Conservation (phyloP, 2,113 vertebrate genomes). For the Ophiodon elongatus region DNA sequence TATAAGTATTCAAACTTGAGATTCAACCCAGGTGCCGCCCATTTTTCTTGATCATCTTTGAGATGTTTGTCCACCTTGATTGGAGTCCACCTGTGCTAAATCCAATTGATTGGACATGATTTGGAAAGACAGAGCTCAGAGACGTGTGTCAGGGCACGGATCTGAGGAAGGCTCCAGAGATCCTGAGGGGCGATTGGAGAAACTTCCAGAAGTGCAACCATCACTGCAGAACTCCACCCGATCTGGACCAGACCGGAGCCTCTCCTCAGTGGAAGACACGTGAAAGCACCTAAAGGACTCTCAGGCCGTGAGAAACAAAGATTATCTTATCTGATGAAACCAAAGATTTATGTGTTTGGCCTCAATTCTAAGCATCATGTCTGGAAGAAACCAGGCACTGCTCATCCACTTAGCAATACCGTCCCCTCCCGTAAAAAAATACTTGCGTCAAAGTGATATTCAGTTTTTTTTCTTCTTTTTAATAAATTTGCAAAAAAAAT, state of each 20-base stretch:
- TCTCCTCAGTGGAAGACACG: not conserved
- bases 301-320: not conserved
- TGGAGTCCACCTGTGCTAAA: too few relatives aligned
- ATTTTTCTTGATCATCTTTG: not conserved
- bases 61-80: not conserved
- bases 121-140: not conserved
- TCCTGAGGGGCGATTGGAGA: not conserved
- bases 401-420: not conserved
- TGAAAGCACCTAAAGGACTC: not conserved
- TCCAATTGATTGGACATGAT: not conserved
- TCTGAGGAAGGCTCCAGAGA: not conserved
- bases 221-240: not conserved
- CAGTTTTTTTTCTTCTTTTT: too few relatives aligned
- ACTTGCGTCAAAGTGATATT: not conserved
- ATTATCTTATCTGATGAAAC: not conserved
- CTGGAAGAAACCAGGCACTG: not conserved
- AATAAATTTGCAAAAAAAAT: not conserved
- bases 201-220: not conserved
- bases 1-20: not conserved
- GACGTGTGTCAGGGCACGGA: not conserved
- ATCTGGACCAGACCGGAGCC: not conserved
- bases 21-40: not conserved
- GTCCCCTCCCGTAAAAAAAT: not conserved
- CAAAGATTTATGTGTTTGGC: not conserved
- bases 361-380: not conserved